These are phyloP conservation scores for Oophaga sylvatica DNA, from an alignment of 2,797 vertebrate genomes.

Conservation along the genomic window DNA sequence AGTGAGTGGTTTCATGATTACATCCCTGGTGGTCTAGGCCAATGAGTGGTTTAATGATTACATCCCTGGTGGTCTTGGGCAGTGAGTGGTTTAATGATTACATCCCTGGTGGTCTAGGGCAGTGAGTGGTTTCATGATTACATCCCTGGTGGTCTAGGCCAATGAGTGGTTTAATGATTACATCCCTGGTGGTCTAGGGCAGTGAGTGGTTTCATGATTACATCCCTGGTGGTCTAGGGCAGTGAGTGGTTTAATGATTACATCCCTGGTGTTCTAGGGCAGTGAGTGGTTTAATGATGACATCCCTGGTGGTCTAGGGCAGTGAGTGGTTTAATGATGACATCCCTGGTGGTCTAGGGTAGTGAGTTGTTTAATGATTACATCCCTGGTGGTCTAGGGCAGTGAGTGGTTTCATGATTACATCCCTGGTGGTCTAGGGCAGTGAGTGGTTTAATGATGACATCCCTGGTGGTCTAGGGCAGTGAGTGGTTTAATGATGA, in stretches of 20 bases:
- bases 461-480: not conserved
- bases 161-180: no score
- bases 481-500: not conserved
- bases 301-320: not conserved
- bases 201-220: not conserved
- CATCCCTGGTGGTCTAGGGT: not conserved
- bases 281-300: not conserved
- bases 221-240: not conserved
- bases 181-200: not conserved
- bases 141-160: no score
- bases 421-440: no score
- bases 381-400: not conserved
- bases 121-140: no score
- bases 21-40: not conserved
- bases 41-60: not conserved
- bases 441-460: not conserved
- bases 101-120: not conserved
- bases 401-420: not conserved
- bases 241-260: not conserved
- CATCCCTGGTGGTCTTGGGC: not conserved
- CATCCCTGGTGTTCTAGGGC: not conserved
- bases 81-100: not conserved
- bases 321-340: no score
- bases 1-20: not conserved
- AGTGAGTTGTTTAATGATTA: not conserved